Evolutionary conservation across 2,888 invertebrate species (phyloP), one percentile per base, ranked within the genome.

Genomic region (Chymomyza fuscimana): DNA sequence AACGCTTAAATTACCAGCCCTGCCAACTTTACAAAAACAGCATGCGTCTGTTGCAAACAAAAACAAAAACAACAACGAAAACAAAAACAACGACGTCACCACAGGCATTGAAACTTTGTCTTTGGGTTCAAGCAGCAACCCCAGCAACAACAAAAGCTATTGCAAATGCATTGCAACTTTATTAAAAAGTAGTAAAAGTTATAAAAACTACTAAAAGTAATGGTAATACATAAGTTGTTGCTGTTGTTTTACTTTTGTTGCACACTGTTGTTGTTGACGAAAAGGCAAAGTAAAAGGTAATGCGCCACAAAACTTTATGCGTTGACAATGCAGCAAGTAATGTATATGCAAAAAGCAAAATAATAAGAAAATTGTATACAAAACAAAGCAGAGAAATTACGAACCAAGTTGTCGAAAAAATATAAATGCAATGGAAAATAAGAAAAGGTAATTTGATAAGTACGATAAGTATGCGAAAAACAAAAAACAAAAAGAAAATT

Each of bases 161-260:
- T 54, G 80, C 76, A 78, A 84, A 87, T 84, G 84, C 87, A 86
- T 79, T 74, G 79, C 87, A 86, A 85, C 86, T 85, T 83, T 87
- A 83, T 85, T 83, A 87, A 87, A 87, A 85, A 83, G 81, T 86
- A 86, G 81, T 87, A 83, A 87, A 85, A 85, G 86, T 85, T 87
- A 82, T 77, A 83, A 87, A 81, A 79, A 86, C 84, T 81, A 85
- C 84, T 83, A 86, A 83, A 79, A 86, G 79, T 86, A 86, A 83
- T 81, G 84, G 86, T 79, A 86, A 86, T 87, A 85, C 83, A 79
- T 84, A 87, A 32, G 86, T 82, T 79, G 77, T 71, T 86, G 36
- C 10, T 15, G 16, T 40, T 61, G 5, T 61, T 81, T 80, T 79
- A 78, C 74, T 58, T 22, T 58, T 58, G 22, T 62, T 62, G n/a